Evolutionary conservation across 2,797 vertebrate genomes (phyloP).

Genomic region (Centroberyx gerrardi): DNA sequence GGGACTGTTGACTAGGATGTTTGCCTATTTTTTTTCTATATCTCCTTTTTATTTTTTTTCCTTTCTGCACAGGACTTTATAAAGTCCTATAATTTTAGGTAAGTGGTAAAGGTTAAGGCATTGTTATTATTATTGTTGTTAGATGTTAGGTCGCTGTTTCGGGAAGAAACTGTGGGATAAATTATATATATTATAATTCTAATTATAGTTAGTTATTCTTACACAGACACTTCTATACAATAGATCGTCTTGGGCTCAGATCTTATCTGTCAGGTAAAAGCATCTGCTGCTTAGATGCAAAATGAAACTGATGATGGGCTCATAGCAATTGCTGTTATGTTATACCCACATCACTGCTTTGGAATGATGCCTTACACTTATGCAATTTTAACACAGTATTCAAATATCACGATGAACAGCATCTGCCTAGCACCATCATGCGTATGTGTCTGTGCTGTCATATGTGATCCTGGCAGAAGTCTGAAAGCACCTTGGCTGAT

Average conservation of each 20-base stretch:
- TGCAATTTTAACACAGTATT: background rate
- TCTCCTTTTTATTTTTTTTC: conserved; percentile 5
- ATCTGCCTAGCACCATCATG: background rate
- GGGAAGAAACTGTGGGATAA: too few species aligned
- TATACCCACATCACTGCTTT: background rate
- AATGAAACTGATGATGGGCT: background rate
- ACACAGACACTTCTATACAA: background rate
- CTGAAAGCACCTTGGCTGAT: too few species aligned
- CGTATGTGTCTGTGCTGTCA: background rate
- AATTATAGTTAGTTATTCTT: too few species aligned
- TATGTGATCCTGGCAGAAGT: background rate
- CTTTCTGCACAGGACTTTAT: conserved; percentile 3
- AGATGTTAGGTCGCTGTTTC: too few species aligned
- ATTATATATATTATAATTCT: too few species aligned
- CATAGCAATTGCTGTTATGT: too few species aligned
- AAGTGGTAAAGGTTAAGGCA: background rate
- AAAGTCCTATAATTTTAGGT: background rate
- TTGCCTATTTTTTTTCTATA: too few species aligned
- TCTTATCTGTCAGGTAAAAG: conserved; percentile 3
- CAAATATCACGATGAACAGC: background rate
- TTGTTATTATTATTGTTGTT: too few species aligned
- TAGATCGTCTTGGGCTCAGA: background rate
- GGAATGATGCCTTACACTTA: background rate
- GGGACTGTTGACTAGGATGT: conserved; percentile 3
- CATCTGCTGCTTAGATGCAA: background rate